These are phyloP conservation scores for Eupeodes luniger DNA, from an alignment of 2,888 invertebrate genomes.

Conservation along the genomic window DNA sequence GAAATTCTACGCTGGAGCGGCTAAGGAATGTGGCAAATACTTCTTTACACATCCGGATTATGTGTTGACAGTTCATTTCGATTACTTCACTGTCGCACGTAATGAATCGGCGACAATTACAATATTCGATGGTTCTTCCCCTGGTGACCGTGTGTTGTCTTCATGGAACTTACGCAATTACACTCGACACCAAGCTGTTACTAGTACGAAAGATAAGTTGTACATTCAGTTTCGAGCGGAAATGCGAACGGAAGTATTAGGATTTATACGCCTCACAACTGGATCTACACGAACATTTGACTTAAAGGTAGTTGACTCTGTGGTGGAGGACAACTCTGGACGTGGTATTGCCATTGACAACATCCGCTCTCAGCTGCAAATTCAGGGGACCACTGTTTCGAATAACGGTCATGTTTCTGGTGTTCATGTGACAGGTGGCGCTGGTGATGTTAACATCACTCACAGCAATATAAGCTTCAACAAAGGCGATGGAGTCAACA, in stretches of 20 bases:
- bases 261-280: conserved; percentile 91
- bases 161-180: conserved; percentile 91
- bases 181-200: conserved; percentile 94
- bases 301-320: conserved; percentile 93
- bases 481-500: conserved; percentile 96
- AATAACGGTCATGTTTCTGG: conserved; percentile 96
- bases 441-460: conserved; percentile 97
- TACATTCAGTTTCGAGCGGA: conserved; percentile 92
- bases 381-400: conserved; percentile 92
- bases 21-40: conserved; percentile 91
- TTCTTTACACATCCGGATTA: conserved; percentile 92
- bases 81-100: conserved; percentile 91
- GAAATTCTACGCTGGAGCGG: conserved; percentile 88
- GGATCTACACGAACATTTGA: conserved; percentile 92
- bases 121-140: conserved; percentile 91
- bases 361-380: conserved; percentile 93
- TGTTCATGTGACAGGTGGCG: conserved; percentile 94
- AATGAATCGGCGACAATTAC: conserved; percentile 91
- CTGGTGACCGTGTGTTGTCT: conserved; percentile 89
- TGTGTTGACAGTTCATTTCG: conserved; percentile 93
- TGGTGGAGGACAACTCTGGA: conserved; percentile 95
- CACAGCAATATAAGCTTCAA: conserved; percentile 95
- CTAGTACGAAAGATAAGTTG: conserved; percentile 91
- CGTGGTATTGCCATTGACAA: conserved; percentile 97
- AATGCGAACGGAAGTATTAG: conserved; percentile 89